Evolutionary conservation across 2,113 vertebrate genomes (phyloP), one percentile per base, ranked within the genome.

Genomic region (Rhinogobius similis): DNA sequence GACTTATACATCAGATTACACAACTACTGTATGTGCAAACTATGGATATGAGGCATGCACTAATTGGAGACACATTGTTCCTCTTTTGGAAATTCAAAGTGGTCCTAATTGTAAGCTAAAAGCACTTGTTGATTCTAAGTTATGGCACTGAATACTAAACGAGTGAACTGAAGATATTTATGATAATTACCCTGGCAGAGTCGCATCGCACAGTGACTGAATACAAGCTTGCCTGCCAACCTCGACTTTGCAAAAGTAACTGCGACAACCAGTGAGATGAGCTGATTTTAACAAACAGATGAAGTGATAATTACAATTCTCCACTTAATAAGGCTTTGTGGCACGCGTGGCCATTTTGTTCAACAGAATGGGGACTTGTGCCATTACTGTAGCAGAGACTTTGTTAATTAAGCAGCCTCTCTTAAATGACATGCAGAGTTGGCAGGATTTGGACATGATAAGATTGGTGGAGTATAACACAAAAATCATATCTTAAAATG

Each of bases 281-380:
- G 82, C 71, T 65, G 59, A 82, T 65, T 76, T 78, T 81, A 82
- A 82, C 73, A 69, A 74, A 67, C 52, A 75, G 27, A 75, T 73
- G 59, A 83, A 85, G 72, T 78, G 29, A 61, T 85, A 85, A 80
- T 76, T 52, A 88, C 79, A 67, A 82, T 87, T 21, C 73, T 70
- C 38, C 27, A 39, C 71, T 85, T 84, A 84, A 75, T 65, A 46
- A 46, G n/a, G 55, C 52, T 78, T 72, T 59, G 62, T 53, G 70
- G 62, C 73, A 39, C 72, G 65, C 55, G 66, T 73, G 46, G 62
- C 68, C 50, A 66, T 61, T 78, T 58, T 72, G 41, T 24, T 68
- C 66, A 79, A 62, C 27, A 58, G 58, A 46, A 38, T 43, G 59
- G 65, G 50, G 62, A 63, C 62, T 23, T 66, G 26, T 76, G 72